These are phyloP conservation scores for Scolopax rusticola DNA, from an alignment of 2,797 vertebrate species.

Conservation along the genomic window DNA sequence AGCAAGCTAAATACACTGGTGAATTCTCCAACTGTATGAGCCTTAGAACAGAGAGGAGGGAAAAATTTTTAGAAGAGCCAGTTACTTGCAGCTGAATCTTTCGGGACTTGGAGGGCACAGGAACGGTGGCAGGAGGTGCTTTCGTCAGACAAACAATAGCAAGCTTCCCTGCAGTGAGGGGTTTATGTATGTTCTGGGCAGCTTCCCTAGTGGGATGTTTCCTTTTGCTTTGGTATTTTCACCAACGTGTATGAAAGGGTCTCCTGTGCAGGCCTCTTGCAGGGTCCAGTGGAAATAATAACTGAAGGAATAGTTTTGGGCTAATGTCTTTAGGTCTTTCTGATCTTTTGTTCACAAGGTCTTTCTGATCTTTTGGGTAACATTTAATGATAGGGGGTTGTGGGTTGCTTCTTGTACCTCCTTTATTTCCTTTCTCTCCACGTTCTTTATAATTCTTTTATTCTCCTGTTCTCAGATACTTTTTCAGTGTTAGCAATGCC, in stretches of 20 bases:
- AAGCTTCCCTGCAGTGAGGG: neutral
- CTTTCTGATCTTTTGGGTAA: neutral
- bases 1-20: neutral
- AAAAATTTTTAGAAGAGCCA: neutral
- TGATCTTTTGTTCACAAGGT: neutral
- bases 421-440: neutral
- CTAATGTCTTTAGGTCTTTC: neutral
- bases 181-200: neutral
- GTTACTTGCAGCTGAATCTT: neutral
- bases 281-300: neutral
- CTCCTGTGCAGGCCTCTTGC: neutral
- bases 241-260: neutral
- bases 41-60: neutral
- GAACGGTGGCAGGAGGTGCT: neutral
- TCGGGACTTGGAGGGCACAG: rapidly evolving
- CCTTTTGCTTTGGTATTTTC: neutral
- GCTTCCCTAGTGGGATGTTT: neutral
- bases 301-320: neutral
- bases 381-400: neutral
- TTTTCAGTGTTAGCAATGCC: neutral
- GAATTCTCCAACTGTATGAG: neutral
- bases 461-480: neutral
- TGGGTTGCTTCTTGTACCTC: neutral
- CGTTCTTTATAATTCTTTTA: neutral
- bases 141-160: neutral